Percentiles rank a stretch among this genome's conserved stretches.
These are phyloP conservation scores for Zaprionus taronus DNA, from an alignment of 1,140 invertebrate species.

Conservation along the genomic window DNA sequence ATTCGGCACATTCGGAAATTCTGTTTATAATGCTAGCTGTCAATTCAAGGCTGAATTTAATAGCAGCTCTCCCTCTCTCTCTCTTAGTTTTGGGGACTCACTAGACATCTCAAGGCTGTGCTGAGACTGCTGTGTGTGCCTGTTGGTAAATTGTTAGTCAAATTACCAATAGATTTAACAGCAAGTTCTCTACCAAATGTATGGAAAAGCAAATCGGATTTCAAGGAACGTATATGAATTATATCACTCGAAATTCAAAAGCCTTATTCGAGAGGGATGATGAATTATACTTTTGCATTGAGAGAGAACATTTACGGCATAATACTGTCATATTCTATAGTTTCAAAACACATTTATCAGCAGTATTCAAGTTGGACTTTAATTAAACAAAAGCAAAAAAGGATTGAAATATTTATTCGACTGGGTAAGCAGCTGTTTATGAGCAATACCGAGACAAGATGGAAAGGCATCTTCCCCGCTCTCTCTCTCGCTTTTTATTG, in stretches of 20 bases:
- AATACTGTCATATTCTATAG: not conserved
- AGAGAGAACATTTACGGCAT: too few species aligned
- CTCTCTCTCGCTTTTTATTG: conserved; percentile 62
- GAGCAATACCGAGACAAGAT: not conserved
- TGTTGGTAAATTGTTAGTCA: conserved; percentile 2
- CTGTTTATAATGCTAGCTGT: conserved; percentile 1
- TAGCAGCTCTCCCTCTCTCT: not conserved
- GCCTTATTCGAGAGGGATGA: not conserved
- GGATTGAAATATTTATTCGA: not conserved
- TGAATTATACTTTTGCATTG: not conserved
- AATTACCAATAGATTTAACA: not conserved
- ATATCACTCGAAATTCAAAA: not conserved
- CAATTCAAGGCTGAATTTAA: not conserved
- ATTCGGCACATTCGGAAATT: not conserved
- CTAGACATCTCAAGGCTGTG: not conserved
- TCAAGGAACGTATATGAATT: not conserved
- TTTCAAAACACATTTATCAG: not conserved
- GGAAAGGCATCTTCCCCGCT: conserved; percentile 9
- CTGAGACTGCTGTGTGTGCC: not conserved
- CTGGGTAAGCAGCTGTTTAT: not conserved
- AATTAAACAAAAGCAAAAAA: not conserved
- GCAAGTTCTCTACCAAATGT: not conserved
- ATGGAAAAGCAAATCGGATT: not conserved
- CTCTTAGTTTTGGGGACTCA: too few species aligned
- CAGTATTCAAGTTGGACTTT: not conserved